Evolutionary conservation across 2,113 vertebrate genomes (phyloP), one percentile per base, ranked within the genome.

Genomic region (Nibea albiflora): DNA sequence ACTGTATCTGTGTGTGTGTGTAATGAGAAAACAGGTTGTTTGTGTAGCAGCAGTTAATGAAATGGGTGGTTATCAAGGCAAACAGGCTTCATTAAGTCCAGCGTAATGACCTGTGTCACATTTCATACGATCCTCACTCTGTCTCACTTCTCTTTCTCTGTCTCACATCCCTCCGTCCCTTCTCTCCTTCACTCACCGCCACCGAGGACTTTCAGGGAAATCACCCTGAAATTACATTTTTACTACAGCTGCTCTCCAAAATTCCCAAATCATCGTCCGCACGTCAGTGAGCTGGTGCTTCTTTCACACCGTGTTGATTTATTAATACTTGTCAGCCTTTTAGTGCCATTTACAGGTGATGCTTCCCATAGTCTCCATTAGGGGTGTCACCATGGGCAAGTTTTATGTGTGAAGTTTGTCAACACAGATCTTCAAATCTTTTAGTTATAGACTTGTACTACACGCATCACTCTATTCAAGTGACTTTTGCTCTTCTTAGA

Each of bases 61-160:
- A 91, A 88, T 88, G 87, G 84, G 84, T 90, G 83, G 80, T 90
- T 90, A 90, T 90, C 84, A 86, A 90, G 64, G 79, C 76, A 81
- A 87, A 83, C 85, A 84, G 80, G 86, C 84, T 88, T 89, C 90
- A 92, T 92, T 90, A 90, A 85, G 78, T 80, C 84, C 83, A 80
- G 89, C 42, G 47, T 90, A 93, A 93, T 88, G 89, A 88, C 90
- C 88, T 89, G 84, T 88, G 86, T 86, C 86, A 78, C 83, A 70
- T 86, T 86, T 78, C 63, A 83, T 79, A 70, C 62, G 78, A 61
- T 76, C 66, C 81, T 67, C 47, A 26, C 65, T 67, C 19, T 22
- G 20, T 64, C 49, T 85, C 69, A 60, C 19, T 24, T 61, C 24
- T 47, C 12, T 42, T 15, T 9, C 44, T 12, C 16, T 22, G 5